A percentile compares a stretch with the other conserved stretches of the same genome.
phyloP scores from a whole-genome alignment of 2,113 vertebrate genomes.

The Colaptes auratus region DNA sequence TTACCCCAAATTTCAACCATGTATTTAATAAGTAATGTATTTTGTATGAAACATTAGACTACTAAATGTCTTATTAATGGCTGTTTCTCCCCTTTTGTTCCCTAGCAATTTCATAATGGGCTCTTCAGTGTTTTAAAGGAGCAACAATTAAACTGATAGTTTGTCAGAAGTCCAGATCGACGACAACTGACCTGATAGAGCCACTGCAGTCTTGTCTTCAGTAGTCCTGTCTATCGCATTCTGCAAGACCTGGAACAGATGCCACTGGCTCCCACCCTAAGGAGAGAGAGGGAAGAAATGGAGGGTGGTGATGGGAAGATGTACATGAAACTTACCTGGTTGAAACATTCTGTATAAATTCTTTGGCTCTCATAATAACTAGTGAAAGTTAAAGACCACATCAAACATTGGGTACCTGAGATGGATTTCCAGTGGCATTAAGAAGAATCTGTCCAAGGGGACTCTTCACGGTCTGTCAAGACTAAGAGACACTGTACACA shows the following conservation, averaged over 20 bases:
- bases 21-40: neutral
- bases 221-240: neutral
- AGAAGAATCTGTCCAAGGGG: neutral
- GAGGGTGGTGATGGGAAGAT: neutral
- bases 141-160: neutral
- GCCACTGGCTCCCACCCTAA: neutral
- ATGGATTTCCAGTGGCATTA: neutral
- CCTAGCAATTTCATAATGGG: neutral
- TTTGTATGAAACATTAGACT: neutral
- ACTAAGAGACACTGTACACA: neutral
- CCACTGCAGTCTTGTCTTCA: neutral
- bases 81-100: neutral
- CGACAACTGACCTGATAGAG: neutral
- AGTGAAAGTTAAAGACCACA: neutral
- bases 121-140: slow-evolving; percentile 18
- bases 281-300: neutral
- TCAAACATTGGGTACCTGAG: neutral
- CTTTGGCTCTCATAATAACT: neutral
- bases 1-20: neutral
- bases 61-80: neutral
- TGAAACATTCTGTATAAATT: neutral
- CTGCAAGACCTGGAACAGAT: neutral
- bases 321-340: neutral
- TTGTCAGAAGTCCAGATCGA: neutral
- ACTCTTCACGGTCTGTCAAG: neutral